A percentile compares a stretch with the other conserved stretches of the same genome.
Conservation (phyloP, 2,888 invertebrate species). For the Microchrysa polita region DNA sequence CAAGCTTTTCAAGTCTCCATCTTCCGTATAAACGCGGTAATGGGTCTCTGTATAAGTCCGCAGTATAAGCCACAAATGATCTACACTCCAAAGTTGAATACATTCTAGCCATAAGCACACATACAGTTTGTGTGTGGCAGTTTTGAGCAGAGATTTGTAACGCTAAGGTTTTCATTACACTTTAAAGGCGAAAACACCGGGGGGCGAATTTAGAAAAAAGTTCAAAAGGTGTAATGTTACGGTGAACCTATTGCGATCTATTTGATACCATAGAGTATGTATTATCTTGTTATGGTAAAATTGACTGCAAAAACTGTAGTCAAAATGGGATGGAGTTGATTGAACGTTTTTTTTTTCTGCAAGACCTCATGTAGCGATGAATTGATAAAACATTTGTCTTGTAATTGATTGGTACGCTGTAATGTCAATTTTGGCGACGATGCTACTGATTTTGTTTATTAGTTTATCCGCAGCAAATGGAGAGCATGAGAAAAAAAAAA, state of each 20-base stretch:
- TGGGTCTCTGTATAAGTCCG: too few species aligned
- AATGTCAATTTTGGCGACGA: too few species aligned
- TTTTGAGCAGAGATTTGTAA: constrained; percentile 30
- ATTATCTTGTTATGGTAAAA: constrained; percentile 27
- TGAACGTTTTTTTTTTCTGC: constrained; percentile 12
- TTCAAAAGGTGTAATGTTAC: constrained; percentile 36
- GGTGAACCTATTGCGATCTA: not conserved
- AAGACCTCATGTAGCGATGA: constrained; percentile 35
- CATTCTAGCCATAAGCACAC: too few species aligned
- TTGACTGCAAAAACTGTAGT: not conserved
- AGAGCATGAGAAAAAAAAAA: too few species aligned
- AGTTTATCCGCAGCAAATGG: too few species aligned
- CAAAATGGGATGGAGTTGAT: too few species aligned
- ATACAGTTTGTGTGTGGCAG: not conserved
- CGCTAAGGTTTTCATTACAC: constrained; percentile 36
- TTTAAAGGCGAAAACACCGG: constrained; percentile 5
- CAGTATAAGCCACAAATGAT: not conserved
- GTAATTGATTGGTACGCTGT: constrained; percentile 36
- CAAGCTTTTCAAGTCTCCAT: constrained; percentile 24
- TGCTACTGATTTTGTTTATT: too few species aligned
- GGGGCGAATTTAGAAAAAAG: constrained; percentile 20
- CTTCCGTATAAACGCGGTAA: not conserved
- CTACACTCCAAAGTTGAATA: not conserved
- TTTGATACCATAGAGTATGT: not conserved
- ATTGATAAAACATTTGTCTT: constrained; percentile 29